Percentiles rank a stretch among this genome's conserved stretches.
phyloP scores from a whole-genome alignment of 2,888 invertebrate species.

The Lumbricus terrestris region DNA sequence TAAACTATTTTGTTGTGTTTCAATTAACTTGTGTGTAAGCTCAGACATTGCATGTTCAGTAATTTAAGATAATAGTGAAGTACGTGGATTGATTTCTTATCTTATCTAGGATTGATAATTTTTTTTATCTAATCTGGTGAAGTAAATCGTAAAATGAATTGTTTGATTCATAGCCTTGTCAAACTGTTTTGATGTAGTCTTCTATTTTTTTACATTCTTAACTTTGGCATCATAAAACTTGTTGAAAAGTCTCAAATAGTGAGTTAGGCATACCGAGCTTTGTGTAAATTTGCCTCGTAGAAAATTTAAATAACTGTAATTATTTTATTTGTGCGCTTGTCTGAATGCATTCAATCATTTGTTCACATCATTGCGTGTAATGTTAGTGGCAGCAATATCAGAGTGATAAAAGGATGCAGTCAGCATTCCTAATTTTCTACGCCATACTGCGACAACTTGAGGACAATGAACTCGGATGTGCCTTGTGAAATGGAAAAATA shows the following conservation, averaged over 20 bases:
- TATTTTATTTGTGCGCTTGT: too few relatives aligned
- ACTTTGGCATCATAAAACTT: background rate
- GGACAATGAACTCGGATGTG: background rate
- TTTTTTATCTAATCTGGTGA: background rate
- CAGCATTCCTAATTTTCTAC: too few relatives aligned
- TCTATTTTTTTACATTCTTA: background rate
- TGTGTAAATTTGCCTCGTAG: background rate
- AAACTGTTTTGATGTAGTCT: background rate
- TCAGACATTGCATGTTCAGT: background rate
- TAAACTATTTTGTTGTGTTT: background rate
- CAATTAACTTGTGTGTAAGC: background rate
- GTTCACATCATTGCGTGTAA: too few relatives aligned
- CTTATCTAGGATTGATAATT: too few relatives aligned
- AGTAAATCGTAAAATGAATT: background rate
- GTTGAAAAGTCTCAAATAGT: background rate
- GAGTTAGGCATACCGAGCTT: background rate
- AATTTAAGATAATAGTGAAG: background rate
- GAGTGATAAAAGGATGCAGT: too few relatives aligned
- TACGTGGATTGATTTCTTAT: background rate
- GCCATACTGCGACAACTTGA: too few relatives aligned
- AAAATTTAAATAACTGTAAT: too few relatives aligned
- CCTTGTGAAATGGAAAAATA: background rate
- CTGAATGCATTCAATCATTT: too few relatives aligned
- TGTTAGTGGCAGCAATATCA: too few relatives aligned
- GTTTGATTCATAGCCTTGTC: background rate